A percentile compares a stretch with the other conserved stretches of the same genome.
phyloP scores from a whole-genome alignment of 2,888 invertebrate species.

The Drosophila yooni region DNA sequence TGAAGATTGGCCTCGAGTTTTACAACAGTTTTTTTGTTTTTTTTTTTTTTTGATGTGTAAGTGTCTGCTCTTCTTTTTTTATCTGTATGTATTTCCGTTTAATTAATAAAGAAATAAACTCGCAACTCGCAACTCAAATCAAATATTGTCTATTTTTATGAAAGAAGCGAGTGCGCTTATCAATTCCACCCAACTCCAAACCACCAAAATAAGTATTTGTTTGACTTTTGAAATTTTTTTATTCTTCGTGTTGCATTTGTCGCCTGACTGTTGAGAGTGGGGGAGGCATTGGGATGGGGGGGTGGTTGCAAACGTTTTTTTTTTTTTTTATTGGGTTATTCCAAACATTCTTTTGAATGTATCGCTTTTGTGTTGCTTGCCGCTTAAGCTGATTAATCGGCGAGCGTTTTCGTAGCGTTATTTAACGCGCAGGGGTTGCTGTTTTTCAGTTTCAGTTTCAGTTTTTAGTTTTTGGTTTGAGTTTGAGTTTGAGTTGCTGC shows the following conservation, averaged over 20 bases:
- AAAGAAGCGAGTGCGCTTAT: conserved; percentile 42
- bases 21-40: conserved; percentile 16
- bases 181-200: conserved; percentile 17
- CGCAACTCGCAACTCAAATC: conserved; percentile 57
- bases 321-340: conserved; percentile 5
- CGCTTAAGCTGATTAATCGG: conserved; percentile 35
- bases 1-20: conserved; percentile 28
- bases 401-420: conserved; percentile 44
- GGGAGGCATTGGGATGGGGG: not conserved
- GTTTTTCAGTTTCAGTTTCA: not conserved
- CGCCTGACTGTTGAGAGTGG: conserved; percentile 8
- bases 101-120: conserved; percentile 72
- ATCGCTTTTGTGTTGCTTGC: conserved; percentile 6
- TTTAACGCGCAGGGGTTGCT: conserved; percentile 24
- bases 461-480: not conserved
- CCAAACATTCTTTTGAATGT: not conserved
- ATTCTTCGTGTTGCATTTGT: conserved; percentile 19
- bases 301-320: not conserved
- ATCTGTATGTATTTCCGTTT: conserved; percentile 65
- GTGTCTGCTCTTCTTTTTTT: conserved; percentile 13
- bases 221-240: conserved; percentile 33
- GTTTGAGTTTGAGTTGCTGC: conserved; percentile 34
- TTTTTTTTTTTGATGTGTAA: not conserved
- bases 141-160: conserved; percentile 72
- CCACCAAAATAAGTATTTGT: conserved; percentile 31